A percentile compares a stretch with the other conserved stretches of the same genome.
Evolutionary conservation across 1,140 invertebrate genomes (phyloP).

Genomic region (Macrotrachela quadricornifera): DNA sequence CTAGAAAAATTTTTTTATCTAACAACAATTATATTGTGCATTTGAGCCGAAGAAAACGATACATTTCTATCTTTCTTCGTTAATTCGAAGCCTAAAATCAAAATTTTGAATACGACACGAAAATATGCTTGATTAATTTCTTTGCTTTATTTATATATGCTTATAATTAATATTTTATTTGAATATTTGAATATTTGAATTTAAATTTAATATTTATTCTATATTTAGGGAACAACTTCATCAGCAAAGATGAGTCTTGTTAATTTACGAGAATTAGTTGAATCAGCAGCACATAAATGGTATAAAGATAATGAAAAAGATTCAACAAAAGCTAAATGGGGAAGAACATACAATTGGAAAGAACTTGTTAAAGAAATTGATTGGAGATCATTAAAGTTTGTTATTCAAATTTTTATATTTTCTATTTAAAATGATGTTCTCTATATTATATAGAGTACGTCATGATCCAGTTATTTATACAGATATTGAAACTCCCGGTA

Average conservation of each 20-base stretch:
- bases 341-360: slow-evolving; percentile 1
- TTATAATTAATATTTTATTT: no score
- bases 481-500: neutral
- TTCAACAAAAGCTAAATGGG: neutral
- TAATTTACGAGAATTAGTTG: slow-evolving; percentile 2
- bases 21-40: no score
- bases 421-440: neutral
- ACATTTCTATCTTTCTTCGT: no score
- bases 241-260: slow-evolving; percentile 1
- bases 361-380: slow-evolving; percentile 2
- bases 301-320: slow-evolving; percentile 9
- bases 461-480: neutral
- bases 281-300: neutral
- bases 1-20: no score
- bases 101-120: no score
- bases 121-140: no score
- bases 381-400: slow-evolving; percentile 1
- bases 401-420: neutral
- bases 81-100: no score
- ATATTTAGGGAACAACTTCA: neutral
- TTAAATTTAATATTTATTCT: no score
- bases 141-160: no score
- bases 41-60: no score
- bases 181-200: no score
- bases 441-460: neutral